A percentile compares a stretch with the other conserved stretches of the same genome.
These are phyloP conservation scores for Calosoma granatense DNA, from an alignment of 1,140 invertebrate species.

Conservation along the genomic window DNA sequence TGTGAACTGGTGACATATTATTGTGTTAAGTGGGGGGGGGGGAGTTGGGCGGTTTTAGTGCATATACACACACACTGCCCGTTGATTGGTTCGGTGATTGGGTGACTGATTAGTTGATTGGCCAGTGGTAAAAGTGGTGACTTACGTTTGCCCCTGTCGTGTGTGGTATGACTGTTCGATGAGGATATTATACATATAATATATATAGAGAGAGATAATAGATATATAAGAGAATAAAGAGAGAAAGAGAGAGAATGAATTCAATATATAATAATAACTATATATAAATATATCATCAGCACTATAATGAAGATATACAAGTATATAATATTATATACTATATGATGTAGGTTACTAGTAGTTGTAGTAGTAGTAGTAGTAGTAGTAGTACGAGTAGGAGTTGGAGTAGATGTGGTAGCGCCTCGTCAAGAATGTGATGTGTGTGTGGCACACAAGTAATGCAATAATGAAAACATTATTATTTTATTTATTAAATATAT, in stretches of 20 bases:
- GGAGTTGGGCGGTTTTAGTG: neutral
- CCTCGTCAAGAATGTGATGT: neutral
- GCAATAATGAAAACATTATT: neutral
- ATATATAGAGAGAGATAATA: too few relatives aligned
- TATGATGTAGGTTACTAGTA: too few relatives aligned
- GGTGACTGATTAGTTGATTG: too few relatives aligned
- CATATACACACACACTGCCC: slow-evolving; percentile 5
- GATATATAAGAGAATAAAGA: too few relatives aligned
- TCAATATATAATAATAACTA: neutral
- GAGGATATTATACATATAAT: slow-evolving; percentile 6
- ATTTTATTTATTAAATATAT: neutral
- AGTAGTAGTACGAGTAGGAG: neutral
- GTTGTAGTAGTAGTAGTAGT: too few relatives aligned
- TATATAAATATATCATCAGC: neutral
- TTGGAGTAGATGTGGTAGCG: neutral
- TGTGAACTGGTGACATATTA: neutral
- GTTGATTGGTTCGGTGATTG: neutral
- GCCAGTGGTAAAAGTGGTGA: slow-evolving; percentile 5
- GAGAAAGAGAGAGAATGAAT: neutral
- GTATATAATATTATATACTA: too few relatives aligned
- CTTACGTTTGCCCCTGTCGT: slow-evolving; percentile 5
- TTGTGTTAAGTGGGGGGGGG: neutral
- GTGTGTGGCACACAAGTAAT: slow-evolving; percentile 5
- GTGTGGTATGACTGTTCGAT: slow-evolving; percentile 5
- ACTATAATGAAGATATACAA: too few relatives aligned